Conservation (phyloP, 2,888 invertebrate species). For the Chesias legatella region DNA sequence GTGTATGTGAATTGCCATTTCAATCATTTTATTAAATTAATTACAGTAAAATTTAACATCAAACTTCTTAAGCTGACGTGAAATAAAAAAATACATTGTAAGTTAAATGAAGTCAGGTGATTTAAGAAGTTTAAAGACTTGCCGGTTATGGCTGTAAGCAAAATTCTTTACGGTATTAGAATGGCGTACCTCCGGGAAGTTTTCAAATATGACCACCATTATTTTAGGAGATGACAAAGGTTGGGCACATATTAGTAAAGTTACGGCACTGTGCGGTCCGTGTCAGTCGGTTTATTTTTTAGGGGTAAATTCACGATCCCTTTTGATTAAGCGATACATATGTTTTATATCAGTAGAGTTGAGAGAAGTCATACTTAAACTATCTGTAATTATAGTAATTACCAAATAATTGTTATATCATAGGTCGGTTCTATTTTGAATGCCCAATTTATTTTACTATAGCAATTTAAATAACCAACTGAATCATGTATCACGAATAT, state of each 20-base stretch:
- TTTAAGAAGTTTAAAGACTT: constrained; percentile 52
- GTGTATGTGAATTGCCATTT: constrained; percentile 7
- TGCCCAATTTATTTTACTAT: too few relatives aligned
- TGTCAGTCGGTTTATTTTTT: constrained; percentile 64
- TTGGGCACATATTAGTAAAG: constrained; percentile 79
- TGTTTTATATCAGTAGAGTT: too few relatives aligned
- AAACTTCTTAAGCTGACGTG: too few relatives aligned
- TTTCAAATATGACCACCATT: constrained; percentile 79
- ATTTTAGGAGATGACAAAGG: constrained; percentile 77
- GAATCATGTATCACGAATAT: too few relatives aligned
- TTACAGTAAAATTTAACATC: too few relatives aligned
- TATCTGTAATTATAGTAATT: too few relatives aligned
- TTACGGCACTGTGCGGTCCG: constrained; percentile 54
- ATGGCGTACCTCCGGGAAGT: constrained; percentile 64
- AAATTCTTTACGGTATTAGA: constrained; percentile 69
- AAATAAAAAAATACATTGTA: too few relatives aligned
- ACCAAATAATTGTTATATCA: too few relatives aligned
- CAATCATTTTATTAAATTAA: too few relatives aligned
- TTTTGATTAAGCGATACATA: constrained; percentile 15
- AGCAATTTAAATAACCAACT: too few relatives aligned
- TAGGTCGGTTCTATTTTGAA: too few relatives aligned
- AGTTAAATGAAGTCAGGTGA: constrained; percentile 40
- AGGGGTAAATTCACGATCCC: constrained; percentile 37
- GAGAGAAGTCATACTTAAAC: too few relatives aligned
- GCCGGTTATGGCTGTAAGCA: constrained; percentile 58